A percentile compares a stretch with the other conserved stretches of the same genome.
Conservation (phyloP, 2,113 vertebrate species). For the Telmatochromis sp. region DNA sequence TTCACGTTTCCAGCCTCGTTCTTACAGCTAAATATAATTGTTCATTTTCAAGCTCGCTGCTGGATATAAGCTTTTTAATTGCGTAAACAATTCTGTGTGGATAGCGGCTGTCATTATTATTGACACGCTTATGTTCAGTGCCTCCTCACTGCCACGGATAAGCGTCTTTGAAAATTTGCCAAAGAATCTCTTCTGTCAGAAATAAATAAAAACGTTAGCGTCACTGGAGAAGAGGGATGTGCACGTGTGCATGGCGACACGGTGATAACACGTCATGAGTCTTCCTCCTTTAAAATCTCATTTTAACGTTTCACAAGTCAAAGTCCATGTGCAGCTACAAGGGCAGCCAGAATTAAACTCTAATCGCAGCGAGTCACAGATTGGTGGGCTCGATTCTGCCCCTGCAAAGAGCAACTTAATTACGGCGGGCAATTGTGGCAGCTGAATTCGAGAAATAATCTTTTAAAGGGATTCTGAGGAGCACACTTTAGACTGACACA, state of each 20-base stretch:
- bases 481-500: neutral
- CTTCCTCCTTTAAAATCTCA: neutral
- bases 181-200: neutral
- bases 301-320: neutral
- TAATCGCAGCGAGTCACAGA: slow-evolving; percentile 20
- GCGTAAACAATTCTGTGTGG: neutral
- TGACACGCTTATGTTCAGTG: neutral
- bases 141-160: neutral
- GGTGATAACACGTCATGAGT: neutral
- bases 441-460: slow-evolving; percentile 18
- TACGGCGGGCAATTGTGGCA: neutral
- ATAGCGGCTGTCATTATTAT: neutral
- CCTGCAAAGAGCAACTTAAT: slow-evolving; percentile 5
- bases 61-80: neutral
- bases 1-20: neutral
- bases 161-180: neutral
- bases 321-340: neutral
- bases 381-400: neutral
- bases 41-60: neutral
- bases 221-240: neutral
- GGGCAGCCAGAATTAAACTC: slow-evolving; percentile 4
- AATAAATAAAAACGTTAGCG: neutral
- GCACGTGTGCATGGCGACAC: neutral
- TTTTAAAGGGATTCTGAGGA: slow-evolving; percentile 26
- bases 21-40: neutral